Percentiles rank a stretch among this genome's conserved stretches.
phyloP scores from a whole-genome alignment of 92 coral and sea anemone species.

The Zoanthus gigantus region DNA sequence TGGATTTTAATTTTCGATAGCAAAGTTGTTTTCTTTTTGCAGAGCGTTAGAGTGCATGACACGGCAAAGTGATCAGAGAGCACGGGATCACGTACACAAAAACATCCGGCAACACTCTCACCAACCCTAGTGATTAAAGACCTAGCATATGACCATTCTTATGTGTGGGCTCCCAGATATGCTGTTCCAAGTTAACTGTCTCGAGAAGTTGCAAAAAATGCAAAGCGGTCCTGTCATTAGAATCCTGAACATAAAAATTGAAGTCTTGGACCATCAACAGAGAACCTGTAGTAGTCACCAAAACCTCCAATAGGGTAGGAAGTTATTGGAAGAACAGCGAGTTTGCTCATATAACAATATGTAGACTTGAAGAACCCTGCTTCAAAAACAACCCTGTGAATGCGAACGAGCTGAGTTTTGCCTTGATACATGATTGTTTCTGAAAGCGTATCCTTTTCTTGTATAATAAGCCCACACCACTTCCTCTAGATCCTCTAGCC shows the following conservation, averaged over 20 bases:
- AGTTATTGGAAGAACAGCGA: neutral
- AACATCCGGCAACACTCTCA: neutral
- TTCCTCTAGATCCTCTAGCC: slow-evolving; percentile 61
- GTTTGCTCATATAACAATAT: neutral
- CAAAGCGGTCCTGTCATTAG: slow-evolving; percentile 16
- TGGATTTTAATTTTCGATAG: slow-evolving; percentile 24
- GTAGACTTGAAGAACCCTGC: neutral
- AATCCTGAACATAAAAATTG: slow-evolving; percentile 13
- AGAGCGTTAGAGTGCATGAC: slow-evolving; percentile 17
- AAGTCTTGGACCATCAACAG: slow-evolving; percentile 20
- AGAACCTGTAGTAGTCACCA: slow-evolving; percentile 26
- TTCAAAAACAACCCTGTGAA: neutral
- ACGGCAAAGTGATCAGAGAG: neutral
- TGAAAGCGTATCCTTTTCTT: slow-evolving; percentile 19
- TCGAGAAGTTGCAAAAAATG: slow-evolving; percentile 13
- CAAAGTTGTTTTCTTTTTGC: neutral
- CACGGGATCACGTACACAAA: neutral
- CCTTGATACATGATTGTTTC: neutral
- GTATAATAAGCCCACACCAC: slow-evolving; percentile 45
- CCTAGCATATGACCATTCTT: slow-evolving; percentile 22
- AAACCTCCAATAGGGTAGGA: neutral
- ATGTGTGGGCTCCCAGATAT: slow-evolving; percentile 1
- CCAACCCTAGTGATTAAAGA: slow-evolving; percentile 27
- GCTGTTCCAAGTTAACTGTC: slow-evolving; percentile 25
- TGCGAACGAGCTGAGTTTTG: neutral